Conservation (phyloP, 1,140 invertebrate genomes). For the Odontomachus brunneus region DNA sequence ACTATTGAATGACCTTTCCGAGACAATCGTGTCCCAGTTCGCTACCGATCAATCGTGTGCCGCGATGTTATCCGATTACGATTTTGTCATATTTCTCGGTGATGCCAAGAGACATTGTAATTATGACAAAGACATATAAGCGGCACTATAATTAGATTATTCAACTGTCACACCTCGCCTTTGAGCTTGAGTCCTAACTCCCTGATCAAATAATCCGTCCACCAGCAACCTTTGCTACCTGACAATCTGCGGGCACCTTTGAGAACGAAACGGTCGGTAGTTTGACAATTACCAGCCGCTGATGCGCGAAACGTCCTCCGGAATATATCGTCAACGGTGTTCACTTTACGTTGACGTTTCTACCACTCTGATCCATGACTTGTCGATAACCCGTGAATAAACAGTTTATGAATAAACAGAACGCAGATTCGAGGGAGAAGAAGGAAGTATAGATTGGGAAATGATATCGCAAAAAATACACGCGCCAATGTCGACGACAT, state of each 20-base stretch:
- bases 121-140: conserved; percentile 53
- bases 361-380: neutral
- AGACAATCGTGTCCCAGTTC: neutral
- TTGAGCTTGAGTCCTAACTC: conserved; percentile 32
- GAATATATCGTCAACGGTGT: neutral
- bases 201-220: conserved; percentile 48
- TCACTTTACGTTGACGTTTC: neutral
- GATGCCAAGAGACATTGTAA: neutral
- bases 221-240: conserved; percentile 41
- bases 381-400: neutral
- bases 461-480: too few species aligned
- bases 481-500: too few species aligned
- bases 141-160: conserved; percentile 38
- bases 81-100: conserved; percentile 35
- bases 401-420: neutral
- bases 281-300: neutral
- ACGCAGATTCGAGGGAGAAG: neutral
- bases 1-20: neutral
- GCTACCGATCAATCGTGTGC: neutral
- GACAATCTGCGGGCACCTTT: conserved; percentile 49
- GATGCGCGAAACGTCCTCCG: conserved; percentile 1
- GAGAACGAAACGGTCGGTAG: conserved; percentile 33
- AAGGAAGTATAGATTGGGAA: neutral
- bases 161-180: conserved; percentile 39
- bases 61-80: conserved; percentile 32